Conservation (phyloP, 2,888 invertebrate genomes). For the Bombyx huttoni region DNA sequence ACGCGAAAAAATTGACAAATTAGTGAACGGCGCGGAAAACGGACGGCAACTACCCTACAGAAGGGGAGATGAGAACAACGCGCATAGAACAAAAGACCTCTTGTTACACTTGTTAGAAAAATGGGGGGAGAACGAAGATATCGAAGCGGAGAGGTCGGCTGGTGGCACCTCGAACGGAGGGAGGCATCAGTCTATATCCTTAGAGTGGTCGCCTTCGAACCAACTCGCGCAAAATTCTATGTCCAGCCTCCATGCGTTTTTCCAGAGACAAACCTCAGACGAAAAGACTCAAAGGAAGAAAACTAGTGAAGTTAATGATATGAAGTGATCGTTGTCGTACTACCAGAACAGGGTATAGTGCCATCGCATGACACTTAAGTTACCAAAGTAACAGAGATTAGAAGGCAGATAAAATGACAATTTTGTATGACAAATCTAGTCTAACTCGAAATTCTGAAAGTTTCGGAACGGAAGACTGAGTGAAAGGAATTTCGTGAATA, state of each 20-base stretch:
- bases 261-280: constrained; percentile 75
- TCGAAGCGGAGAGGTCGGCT: constrained; percentile 60
- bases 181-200: constrained; percentile 80
- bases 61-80: constrained; percentile 70
- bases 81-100: constrained; percentile 82
- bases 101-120: constrained; percentile 81
- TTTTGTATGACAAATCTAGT: constrained; percentile 43
- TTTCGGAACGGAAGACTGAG: constrained; percentile 20
- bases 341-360: constrained; percentile 36
- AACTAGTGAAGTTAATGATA: constrained; percentile 33
- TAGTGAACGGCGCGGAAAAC: constrained; percentile 53
- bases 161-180: constrained; percentile 62
- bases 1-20: constrained; percentile 56
- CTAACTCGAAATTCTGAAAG: constrained; percentile 26
- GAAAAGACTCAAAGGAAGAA: constrained; percentile 58
- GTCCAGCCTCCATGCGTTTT: constrained; percentile 86
- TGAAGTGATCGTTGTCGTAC: constrained; percentile 27
- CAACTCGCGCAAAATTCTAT: constrained; percentile 83
- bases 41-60: constrained; percentile 58
- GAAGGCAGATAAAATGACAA: constrained; percentile 21
- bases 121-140: constrained; percentile 77
- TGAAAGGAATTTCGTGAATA: constrained; percentile 9
- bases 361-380: constrained; percentile 48
- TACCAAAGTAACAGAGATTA: constrained; percentile 64
- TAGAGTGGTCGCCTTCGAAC: constrained; percentile 82